Percentiles rank a stretch among this genome's conserved stretches.
These are phyloP conservation scores for Accipiter badius DNA, from an alignment of 2,797 vertebrate genomes.

Conservation along the genomic window DNA sequence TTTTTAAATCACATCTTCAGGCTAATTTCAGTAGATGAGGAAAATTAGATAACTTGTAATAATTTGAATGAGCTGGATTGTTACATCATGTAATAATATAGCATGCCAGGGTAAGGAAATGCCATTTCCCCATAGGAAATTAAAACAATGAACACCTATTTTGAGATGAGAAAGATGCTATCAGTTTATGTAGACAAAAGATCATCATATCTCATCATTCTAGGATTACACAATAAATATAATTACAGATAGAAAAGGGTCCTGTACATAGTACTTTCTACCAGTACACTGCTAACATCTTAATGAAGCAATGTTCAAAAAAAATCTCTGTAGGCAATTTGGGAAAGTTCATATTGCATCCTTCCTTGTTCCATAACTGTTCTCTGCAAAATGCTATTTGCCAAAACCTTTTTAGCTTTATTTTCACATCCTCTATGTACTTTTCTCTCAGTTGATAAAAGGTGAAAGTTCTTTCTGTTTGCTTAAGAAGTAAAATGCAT, in stretches of 20 bases:
- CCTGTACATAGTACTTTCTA: neutral
- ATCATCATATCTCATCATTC: neutral
- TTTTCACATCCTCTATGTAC: neutral
- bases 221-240: conserved; percentile 1
- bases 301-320: neutral
- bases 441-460: neutral
- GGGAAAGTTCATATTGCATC: neutral
- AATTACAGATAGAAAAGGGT: neutral
- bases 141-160: conserved; percentile 46
- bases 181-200: conserved; percentile 15
- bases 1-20: neutral
- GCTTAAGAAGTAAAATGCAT: neutral
- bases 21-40: neutral
- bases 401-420: neutral
- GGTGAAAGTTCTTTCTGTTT: neutral
- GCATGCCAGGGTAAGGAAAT: conserved; percentile 32
- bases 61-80: neutral
- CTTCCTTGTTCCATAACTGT: neutral
- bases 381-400: neutral
- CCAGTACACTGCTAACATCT: neutral
- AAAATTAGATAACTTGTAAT: neutral
- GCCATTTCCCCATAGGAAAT: conserved; percentile 16
- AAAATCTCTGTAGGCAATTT: neutral
- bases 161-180: conserved; percentile 46
- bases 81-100: neutral